Conservation (phyloP, 1,140 invertebrate species). For the Cataglyphis hispanica region DNA sequence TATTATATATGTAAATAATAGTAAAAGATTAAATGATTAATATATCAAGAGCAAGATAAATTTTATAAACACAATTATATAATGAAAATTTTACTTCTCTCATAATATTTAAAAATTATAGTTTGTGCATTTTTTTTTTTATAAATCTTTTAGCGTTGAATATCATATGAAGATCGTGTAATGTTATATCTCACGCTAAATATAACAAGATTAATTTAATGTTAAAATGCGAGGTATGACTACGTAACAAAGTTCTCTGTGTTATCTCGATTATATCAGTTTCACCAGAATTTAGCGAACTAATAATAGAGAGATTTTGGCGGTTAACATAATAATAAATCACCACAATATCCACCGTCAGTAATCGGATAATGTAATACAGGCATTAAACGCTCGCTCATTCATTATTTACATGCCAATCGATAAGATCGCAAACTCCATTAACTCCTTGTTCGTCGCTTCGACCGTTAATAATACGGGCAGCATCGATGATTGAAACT, state of each 20-base stretch:
- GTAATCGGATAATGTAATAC: conserved; percentile 4
- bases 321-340: conserved; percentile 48
- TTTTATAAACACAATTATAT: not conserved
- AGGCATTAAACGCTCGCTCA: conserved; percentile 27
- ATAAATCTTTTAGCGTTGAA: not conserved
- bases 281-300: conserved; percentile 24
- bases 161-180: not conserved
- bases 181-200: conserved; percentile 14
- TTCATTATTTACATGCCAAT: conserved; percentile 53
- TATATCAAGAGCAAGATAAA: not conserved
- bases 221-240: conserved; percentile 20
- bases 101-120: not conserved
- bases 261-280: conserved; percentile 28
- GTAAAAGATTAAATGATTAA: not conserved
- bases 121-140: not conserved
- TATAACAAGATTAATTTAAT: conserved; percentile 41
- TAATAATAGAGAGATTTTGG: conserved; percentile 21
- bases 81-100: not conserved
- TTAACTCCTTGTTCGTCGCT: conserved; percentile 45
- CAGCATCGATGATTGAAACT: conserved; percentile 47
- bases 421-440: conserved; percentile 56
- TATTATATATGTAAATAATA: not conserved
- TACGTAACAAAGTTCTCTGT: not conserved
- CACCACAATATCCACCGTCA: not conserved
- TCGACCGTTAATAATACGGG: conserved; percentile 41